Base-by-base conservation (phyloP, 2,797 vertebrate genomes). In the Hydrophis major region DNA sequence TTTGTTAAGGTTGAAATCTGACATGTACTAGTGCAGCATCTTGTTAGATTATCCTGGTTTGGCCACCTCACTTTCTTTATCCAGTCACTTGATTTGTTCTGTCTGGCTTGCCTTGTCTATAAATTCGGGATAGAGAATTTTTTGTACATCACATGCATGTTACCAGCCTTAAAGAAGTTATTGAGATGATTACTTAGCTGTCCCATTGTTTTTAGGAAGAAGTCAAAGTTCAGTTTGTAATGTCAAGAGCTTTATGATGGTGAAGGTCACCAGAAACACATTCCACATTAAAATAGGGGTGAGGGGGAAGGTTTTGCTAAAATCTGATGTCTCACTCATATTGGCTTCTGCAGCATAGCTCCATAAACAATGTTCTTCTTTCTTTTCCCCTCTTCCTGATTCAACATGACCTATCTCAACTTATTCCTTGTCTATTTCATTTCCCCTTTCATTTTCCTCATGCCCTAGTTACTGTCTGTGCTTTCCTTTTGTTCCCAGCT, bases 391-490 rank as follows among this genome's bases (percentile, higher is more conserved):
- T 32, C 25, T 22, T 92, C 59, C 63, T 92, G 14, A 50, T 60
- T 27, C 50, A n/a, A 86, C 16, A 42, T 66, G 74, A 87, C 22
- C 59, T 37, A 7, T 55, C 88, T 86, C 37, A 50, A 27, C 69
- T 89, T 86, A 66, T 56, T 56, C n/a, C 53, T 91, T 90, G 86
- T 91, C 56, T 78, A 57, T 89, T 91, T 87, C 57, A 42, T 88
- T 88, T 83, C 56, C 60, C 16, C 32, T 50, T 5, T 83, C 32
- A 32, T 25, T 88, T 56, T 27, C 28, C 28, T 69, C 22, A 56
- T 78, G 56, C 56, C 86, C 63, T 61, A 42, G 28, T 83, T 78
- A 83, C 13, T 60, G 74, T 88, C 47, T 78, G 25, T 60, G 28
- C 14, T 28, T 91, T 56, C 27, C 25, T 90, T 90, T 63, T 90